phyloP scores from a whole-genome alignment of 1,140 invertebrate species.

The Fopius arisanus region DNA sequence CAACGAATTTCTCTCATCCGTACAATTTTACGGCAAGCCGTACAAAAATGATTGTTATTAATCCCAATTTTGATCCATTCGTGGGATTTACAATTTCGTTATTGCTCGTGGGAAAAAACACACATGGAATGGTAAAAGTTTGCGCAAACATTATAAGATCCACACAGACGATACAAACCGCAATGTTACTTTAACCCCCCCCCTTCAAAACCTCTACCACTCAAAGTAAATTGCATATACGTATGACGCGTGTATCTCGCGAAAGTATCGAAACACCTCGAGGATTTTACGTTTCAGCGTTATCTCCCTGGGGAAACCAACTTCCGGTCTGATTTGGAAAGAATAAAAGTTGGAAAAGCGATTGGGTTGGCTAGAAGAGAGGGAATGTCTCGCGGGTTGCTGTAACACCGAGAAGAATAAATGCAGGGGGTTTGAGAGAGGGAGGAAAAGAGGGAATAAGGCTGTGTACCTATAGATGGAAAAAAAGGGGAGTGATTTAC shows the following conservation, averaged over 20 bases:
- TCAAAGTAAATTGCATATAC: slow-evolving; percentile 5
- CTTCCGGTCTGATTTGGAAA: slow-evolving; percentile 23
- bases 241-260: background rate
- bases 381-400: background rate
- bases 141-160: background rate
- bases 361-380: no score
- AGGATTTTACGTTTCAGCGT: slow-evolving; percentile 3
- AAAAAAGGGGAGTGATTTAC: slow-evolving; percentile 40
- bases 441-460: slow-evolving; percentile 30
- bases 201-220: no score
- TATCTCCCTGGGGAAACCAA: background rate
- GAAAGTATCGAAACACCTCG: background rate
- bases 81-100: no score
- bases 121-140: background rate
- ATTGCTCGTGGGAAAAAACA: background rate
- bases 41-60: no score
- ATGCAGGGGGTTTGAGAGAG: background rate
- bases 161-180: no score
- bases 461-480: background rate
- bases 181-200: background rate
- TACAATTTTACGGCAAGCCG: no score
- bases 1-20: no score
- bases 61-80: no score
- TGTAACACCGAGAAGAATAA: background rate
- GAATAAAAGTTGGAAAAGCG: background rate